These are phyloP conservation scores for Erythrocebus patas DNA, from an alignment of 2,113 vertebrate species.

Conservation along the genomic window DNA sequence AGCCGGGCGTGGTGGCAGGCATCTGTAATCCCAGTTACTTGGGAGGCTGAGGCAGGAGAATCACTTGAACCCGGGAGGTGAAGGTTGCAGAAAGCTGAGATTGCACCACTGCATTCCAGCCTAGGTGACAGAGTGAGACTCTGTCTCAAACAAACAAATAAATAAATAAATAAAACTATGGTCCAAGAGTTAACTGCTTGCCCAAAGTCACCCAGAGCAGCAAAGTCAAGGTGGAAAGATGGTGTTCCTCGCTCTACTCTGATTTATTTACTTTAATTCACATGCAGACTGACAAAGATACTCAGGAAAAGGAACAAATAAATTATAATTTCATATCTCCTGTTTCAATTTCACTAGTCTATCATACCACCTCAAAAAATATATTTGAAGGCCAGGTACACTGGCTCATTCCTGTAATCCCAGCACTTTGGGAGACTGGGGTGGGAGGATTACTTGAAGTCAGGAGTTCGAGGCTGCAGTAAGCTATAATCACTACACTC, in stretches of 20 bases:
- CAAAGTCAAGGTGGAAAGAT: background rate
- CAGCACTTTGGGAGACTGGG: background rate
- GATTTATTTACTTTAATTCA: background rate
- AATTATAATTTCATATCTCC: background rate
- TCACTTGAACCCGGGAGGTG: too few species aligned
- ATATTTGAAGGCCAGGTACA: background rate
- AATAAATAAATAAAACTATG: too few species aligned
- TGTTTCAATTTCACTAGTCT: background rate
- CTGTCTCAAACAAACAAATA: too few species aligned
- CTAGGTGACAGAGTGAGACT: too few species aligned
- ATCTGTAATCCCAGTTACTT: too few species aligned
- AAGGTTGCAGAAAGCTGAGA: too few species aligned
- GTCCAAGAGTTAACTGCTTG: background rate
- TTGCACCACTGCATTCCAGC: too few species aligned
- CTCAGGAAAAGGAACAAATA: background rate
- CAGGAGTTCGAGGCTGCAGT: background rate
- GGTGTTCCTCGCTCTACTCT: background rate
- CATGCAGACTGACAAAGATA: background rate
- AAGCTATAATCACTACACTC: background rate
- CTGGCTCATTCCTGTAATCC: background rate
- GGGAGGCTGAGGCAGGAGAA: too few species aligned
- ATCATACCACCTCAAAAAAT: background rate
- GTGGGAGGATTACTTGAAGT: background rate
- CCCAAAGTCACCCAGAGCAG: background rate
- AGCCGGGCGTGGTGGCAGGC: too few species aligned